These are phyloP conservation scores for Gobio occitaniae DNA, from an alignment of 2,797 vertebrate genomes.

Conservation along the genomic window DNA sequence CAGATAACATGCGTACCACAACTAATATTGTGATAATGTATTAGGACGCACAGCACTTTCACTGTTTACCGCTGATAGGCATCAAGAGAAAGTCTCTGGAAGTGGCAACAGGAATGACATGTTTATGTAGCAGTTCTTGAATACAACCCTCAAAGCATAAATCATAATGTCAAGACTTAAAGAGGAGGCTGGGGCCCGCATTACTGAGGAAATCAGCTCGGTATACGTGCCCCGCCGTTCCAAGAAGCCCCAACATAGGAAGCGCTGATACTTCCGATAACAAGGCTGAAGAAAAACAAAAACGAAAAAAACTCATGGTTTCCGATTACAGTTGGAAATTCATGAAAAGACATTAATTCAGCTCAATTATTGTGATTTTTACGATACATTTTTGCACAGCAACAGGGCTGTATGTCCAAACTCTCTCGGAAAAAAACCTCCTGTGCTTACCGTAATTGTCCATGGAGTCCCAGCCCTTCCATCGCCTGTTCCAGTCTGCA, in stretches of 20 bases:
- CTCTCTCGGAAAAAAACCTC: not conserved
- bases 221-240: slow-evolving; percentile 24
- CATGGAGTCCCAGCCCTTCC: slow-evolving; percentile 82
- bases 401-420: not conserved
- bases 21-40: slow-evolving; percentile 26
- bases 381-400: not conserved
- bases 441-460: slow-evolving; percentile 82
- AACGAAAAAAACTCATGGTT: slow-evolving; percentile 11
- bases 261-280: slow-evolving; percentile 50
- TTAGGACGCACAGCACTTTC: slow-evolving; percentile 26
- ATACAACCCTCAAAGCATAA: slow-evolving; percentile 61
- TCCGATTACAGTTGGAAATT: slow-evolving; percentile 12
- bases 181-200: slow-evolving; percentile 38
- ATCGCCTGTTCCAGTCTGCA: slow-evolving; percentile 74
- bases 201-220: slow-evolving; percentile 54
- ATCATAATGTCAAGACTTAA: slow-evolving; percentile 59
- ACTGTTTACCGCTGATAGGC: slow-evolving; percentile 58
- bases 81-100: slow-evolving; percentile 58
- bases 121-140: slow-evolving; percentile 63
- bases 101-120: slow-evolving; percentile 53
- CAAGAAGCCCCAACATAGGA: slow-evolving; percentile 27
- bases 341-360: not conserved
- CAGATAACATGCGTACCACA: slow-evolving; percentile 14
- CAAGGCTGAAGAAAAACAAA: slow-evolving; percentile 26
- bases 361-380: not conserved